Evolutionary conservation across 2,113 vertebrate species (phyloP).

Genomic region (Dipodomys ordii): DNA sequence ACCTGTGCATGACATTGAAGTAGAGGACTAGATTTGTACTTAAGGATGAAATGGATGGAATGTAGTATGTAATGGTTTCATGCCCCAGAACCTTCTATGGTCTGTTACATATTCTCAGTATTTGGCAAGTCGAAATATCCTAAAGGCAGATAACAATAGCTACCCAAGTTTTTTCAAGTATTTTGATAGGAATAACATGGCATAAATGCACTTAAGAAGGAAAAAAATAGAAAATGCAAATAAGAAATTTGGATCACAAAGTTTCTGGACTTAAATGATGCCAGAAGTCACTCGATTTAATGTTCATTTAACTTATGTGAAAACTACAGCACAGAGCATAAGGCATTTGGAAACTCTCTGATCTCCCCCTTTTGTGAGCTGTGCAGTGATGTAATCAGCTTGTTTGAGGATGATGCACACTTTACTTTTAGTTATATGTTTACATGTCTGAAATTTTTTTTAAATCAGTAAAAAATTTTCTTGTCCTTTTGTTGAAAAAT

Average conservation of each 20-base stretch:
- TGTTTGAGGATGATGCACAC: not conserved
- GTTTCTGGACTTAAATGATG: not conserved
- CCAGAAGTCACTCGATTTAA: not conserved
- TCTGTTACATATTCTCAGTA: not conserved
- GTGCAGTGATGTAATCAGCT: not conserved
- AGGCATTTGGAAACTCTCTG: not conserved
- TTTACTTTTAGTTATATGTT: not conserved
- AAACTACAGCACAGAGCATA: not conserved
- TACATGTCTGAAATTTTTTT: not conserved
- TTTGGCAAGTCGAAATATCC: not conserved
- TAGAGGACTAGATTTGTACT: slow-evolving; percentile 63
- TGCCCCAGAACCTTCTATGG: not conserved
- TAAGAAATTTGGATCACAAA: not conserved
- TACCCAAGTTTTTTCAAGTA: not conserved
- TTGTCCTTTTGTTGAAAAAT: not conserved
- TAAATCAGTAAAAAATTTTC: not conserved
- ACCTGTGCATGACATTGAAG: not conserved
- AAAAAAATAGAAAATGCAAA: not conserved
- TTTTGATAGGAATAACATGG: not conserved
- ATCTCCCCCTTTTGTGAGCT: not conserved
- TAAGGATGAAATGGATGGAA: slow-evolving; percentile 59
- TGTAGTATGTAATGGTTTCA: not conserved
- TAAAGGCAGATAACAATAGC: not conserved
- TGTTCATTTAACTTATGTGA: not conserved
- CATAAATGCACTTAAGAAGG: not conserved